Evolutionary conservation across 1,140 invertebrate genomes (phyloP).

Genomic region (Anthonomus grandis): DNA sequence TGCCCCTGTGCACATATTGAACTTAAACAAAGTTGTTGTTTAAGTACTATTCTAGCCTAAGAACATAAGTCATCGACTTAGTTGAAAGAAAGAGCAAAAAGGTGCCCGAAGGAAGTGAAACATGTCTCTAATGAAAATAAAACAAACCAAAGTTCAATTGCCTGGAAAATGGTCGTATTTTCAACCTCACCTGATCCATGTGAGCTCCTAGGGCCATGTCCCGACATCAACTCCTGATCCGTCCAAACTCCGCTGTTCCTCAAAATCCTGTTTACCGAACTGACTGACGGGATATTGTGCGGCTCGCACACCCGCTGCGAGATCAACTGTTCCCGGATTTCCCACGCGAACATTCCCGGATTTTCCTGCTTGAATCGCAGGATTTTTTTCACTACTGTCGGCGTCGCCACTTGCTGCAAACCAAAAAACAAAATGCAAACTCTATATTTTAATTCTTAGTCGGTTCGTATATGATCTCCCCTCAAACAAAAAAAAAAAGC

Average conservation of each 20-base stretch:
- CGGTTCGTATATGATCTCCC: constrained; percentile 19
- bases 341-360: constrained; percentile 88
- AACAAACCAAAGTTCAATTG: too few relatives aligned
- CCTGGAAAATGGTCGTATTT: too few relatives aligned
- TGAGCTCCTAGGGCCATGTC: not conserved
- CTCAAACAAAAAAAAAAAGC: constrained; percentile 2
- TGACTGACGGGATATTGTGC: constrained; percentile 86
- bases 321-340: constrained; percentile 83
- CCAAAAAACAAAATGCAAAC: not conserved
- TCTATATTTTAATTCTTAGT: constrained; percentile 1
- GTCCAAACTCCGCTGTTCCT: constrained; percentile 76
- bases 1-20: too few relatives aligned
- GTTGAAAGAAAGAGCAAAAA: too few relatives aligned
- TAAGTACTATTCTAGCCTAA: too few relatives aligned
- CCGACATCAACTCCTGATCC: constrained; percentile 27
- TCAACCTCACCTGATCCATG: constrained; percentile 9
- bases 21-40: too few relatives aligned
- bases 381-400: constrained; percentile 89
- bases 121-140: too few relatives aligned
- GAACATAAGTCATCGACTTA: too few relatives aligned
- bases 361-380: constrained; percentile 88
- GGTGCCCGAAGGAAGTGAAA: too few relatives aligned
- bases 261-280: constrained; percentile 91
- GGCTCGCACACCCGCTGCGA: constrained; percentile 82
- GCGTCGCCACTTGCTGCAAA: constrained; percentile 87